Percentiles rank a stretch among this genome's conserved stretches.
Evolutionary conservation across 2,797 vertebrate species (phyloP).

Genomic region (Pantherophis alleghaniensis): DNA sequence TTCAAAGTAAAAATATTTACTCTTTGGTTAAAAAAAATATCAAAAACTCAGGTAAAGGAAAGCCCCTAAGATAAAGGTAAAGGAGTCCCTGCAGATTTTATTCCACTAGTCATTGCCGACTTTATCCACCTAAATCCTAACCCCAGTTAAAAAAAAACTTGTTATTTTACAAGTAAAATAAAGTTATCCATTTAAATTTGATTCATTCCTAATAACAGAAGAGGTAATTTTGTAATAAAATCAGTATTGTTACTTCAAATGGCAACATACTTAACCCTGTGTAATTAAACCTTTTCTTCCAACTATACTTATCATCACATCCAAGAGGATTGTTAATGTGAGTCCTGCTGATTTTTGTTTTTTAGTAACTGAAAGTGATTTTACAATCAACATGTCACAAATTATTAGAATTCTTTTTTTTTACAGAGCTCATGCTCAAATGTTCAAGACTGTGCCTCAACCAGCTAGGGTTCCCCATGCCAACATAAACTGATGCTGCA

Average conservation of each 20-base stretch:
- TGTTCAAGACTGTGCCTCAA: slow-evolving; percentile 59
- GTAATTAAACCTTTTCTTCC: slow-evolving; percentile 75
- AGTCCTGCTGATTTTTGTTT: slow-evolving; percentile 54
- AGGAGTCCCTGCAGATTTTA: not conserved
- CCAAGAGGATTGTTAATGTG: slow-evolving; percentile 55
- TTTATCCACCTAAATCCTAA: slow-evolving; percentile 54
- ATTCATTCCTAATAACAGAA: slow-evolving; percentile 75
- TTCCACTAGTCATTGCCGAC: not conserved
- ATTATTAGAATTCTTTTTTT: slow-evolving; percentile 58
- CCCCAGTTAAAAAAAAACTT: slow-evolving; percentile 68
- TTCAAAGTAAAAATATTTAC: slow-evolving; percentile 79
- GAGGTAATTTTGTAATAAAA: slow-evolving; percentile 85
- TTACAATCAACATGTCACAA: slow-evolving; percentile 72
- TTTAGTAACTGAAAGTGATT: slow-evolving; percentile 55
- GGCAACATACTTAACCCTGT: slow-evolving; percentile 76
- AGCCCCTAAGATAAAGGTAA: slow-evolving; percentile 26
- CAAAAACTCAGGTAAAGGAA: slow-evolving; percentile 70
- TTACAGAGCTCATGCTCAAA: slow-evolving; percentile 57
- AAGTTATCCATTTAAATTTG: slow-evolving; percentile 71
- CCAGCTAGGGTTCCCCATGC: slow-evolving; percentile 16
- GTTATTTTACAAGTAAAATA: slow-evolving; percentile 67
- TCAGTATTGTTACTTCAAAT: slow-evolving; percentile 71
- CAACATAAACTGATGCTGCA: slow-evolving; percentile 11
- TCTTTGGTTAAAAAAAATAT: slow-evolving; percentile 91
- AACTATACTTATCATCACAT: slow-evolving; percentile 66